A percentile compares a stretch with the other conserved stretches of the same genome.
Conservation (phyloP, 1,140 invertebrate species). For the Diprion similis region DNA sequence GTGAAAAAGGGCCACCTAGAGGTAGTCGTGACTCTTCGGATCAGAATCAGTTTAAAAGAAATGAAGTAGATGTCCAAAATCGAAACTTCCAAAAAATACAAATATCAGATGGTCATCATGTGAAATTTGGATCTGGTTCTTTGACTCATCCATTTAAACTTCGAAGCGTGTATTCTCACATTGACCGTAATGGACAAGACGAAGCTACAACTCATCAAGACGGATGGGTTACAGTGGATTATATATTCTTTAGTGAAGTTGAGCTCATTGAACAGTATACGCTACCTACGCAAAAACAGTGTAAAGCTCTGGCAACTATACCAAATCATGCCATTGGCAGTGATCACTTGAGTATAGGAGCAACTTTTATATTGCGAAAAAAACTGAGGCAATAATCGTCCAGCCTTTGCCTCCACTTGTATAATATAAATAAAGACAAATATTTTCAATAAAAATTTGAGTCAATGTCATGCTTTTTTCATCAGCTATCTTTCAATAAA, state of each 20-base stretch:
- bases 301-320: constrained; percentile 64
- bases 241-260: constrained; percentile 76
- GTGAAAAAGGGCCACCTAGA: constrained; percentile 21
- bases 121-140: constrained; percentile 58
- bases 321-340: constrained; percentile 79
- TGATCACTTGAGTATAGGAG: constrained; percentile 78
- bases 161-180: constrained; percentile 64
- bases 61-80: constrained; percentile 31
- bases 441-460: constrained; percentile 18
- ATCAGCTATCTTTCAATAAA: no score
- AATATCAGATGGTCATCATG: constrained; percentile 39
- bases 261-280: constrained; percentile 68
- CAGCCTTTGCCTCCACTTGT: constrained; percentile 4
- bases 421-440: neutral
- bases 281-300: constrained; percentile 69
- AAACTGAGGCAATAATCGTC: constrained; percentile 32
- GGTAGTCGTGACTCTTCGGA: constrained; percentile 9
- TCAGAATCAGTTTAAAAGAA: constrained; percentile 24
- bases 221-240: constrained; percentile 82
- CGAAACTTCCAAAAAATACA: constrained; percentile 41
- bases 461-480: no score
- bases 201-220: constrained; percentile 78
- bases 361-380: constrained; percentile 62
- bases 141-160: constrained; percentile 66
- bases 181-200: constrained; percentile 46